Conservation (phyloP, 2,113 vertebrate species). For the Callipepla californica region DNA sequence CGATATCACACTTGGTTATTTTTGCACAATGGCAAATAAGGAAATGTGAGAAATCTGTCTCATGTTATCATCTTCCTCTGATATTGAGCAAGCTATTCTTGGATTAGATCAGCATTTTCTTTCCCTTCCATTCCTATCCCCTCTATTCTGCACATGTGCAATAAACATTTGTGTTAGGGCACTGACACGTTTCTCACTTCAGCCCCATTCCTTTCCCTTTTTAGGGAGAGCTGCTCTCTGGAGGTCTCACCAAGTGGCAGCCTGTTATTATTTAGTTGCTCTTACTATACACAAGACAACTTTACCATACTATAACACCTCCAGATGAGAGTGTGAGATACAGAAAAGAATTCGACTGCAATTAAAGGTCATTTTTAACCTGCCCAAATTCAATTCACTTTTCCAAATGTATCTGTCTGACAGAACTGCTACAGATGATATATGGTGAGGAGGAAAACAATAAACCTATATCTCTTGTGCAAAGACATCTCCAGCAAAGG, state of each 20-base stretch:
- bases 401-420: neutral
- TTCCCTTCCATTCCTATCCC: constrained; percentile 40
- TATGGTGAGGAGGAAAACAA: neutral
- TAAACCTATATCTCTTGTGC: neutral
- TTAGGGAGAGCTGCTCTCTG: neutral
- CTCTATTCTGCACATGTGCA: constrained; percentile 60
- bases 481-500: neutral
- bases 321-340: neutral
- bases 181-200: constrained; percentile 1
- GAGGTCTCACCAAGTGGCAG: neutral
- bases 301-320: neutral
- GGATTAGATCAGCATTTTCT: constrained; percentile 45
- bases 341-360: neutral
- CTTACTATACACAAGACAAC: neutral
- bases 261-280: neutral
- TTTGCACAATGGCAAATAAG: constrained; percentile 62
- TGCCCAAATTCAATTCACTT: neutral
- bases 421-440: neutral
- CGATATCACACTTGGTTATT: constrained; percentile 16
- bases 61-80: constrained; percentile 74
- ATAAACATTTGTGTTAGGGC: constrained; percentile 2
- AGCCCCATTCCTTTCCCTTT: neutral
- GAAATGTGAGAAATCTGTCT: constrained; percentile 71
- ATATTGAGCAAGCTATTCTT: constrained; percentile 70
- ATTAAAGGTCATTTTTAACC: neutral